These are phyloP conservation scores for Esox masquinongy DNA, from an alignment of 2,797 vertebrate species.

Conservation along the genomic window DNA sequence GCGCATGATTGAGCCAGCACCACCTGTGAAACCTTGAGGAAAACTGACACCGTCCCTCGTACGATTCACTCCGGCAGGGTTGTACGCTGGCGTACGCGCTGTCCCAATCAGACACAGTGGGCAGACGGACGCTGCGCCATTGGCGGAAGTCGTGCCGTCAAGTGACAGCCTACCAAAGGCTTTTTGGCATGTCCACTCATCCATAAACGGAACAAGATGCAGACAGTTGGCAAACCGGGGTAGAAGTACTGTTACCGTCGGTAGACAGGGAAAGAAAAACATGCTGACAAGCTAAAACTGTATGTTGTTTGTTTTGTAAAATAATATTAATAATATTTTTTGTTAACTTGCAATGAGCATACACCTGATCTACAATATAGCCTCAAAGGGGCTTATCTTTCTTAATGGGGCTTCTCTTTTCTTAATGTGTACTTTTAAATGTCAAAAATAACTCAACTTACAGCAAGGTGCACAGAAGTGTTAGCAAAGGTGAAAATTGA, in stretches of 20 bases:
- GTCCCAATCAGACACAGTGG: conserved; percentile 46
- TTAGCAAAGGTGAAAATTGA: conserved; percentile 50
- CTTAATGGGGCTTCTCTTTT: background rate
- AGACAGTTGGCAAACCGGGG: conserved; percentile 57
- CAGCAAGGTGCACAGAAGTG: conserved; percentile 36
- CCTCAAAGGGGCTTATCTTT: background rate
- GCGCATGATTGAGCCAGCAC: background rate
- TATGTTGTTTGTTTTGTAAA: conserved; percentile 19
- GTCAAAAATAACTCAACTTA: conserved; percentile 32
- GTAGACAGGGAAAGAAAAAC: conserved; percentile 62
- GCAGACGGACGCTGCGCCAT: conserved; percentile 37
- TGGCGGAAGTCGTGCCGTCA: conserved; percentile 47
- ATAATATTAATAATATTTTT: background rate
- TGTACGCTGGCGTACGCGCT: conserved; percentile 20
- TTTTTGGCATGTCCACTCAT: conserved; percentile 66
- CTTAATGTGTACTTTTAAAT: background rate
- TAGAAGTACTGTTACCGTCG: conserved; percentile 66
- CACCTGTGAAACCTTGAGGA: background rate
- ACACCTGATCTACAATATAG: background rate
- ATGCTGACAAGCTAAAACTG: conserved; percentile 42
- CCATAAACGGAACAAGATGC: conserved; percentile 60
- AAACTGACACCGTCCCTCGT: background rate
- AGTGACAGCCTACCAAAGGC: conserved; percentile 66
- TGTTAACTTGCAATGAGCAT: background rate
- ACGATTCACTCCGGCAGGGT: no score